phyloP scores from a whole-genome alignment of 2,797 vertebrate species.

The Sphenopsis melanotis region DNA sequence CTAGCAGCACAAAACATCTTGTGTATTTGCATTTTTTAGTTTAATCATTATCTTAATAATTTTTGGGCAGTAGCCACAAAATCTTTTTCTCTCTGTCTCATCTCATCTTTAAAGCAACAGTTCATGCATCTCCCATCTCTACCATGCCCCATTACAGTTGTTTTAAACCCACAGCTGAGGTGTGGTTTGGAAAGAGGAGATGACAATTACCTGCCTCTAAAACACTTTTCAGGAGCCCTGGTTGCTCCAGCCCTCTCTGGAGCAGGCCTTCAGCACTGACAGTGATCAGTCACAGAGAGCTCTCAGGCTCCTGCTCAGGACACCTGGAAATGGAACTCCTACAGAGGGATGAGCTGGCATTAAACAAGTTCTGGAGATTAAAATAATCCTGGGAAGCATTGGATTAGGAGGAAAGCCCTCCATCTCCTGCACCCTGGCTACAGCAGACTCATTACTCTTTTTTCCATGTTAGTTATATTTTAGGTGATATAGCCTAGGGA shows the following conservation, averaged over 20 bases:
- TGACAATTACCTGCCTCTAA: background rate
- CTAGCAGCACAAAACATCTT: slow-evolving; percentile 73
- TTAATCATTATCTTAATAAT: slow-evolving; percentile 75
- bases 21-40: slow-evolving; percentile 75
- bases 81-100: slow-evolving; percentile 47
- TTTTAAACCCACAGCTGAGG: background rate
- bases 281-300: background rate
- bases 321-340: background rate
- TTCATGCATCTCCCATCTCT: background rate
- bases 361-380: background rate
- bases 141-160: accelerated
- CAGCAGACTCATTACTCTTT: background rate
- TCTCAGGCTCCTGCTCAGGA: background rate
- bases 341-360: background rate
- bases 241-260: background rate
- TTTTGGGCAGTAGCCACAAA: slow-evolving; percentile 70
- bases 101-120: slow-evolving; percentile 31
- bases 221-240: background rate
- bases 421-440: background rate
- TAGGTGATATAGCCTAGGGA: background rate
- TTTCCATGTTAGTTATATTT: background rate
- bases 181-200: background rate
- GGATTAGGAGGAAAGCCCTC: background rate
- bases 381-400: background rate
- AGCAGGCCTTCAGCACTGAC: background rate